These are phyloP conservation scores for Panthera uncia DNA, from an alignment of 2,113 vertebrate genomes.

Conservation along the genomic window DNA sequence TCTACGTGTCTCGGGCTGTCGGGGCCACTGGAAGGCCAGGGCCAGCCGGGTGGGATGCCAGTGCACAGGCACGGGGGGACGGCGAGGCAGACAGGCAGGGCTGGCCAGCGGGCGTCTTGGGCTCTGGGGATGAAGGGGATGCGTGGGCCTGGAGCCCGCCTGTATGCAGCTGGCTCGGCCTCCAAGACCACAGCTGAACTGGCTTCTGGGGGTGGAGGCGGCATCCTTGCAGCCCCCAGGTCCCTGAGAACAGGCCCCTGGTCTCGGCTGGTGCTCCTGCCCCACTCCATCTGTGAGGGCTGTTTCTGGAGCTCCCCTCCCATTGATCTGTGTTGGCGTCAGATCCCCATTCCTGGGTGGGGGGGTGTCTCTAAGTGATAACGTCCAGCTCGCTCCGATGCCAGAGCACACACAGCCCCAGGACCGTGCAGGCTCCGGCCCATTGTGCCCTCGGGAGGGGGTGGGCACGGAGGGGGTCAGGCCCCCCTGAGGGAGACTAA, in stretches of 20 bases:
- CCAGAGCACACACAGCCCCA: background rate
- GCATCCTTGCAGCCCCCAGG: background rate
- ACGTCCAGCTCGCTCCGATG: background rate
- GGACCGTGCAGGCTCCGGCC: background rate
- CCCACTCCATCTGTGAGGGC: background rate
- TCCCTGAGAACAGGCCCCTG: background rate
- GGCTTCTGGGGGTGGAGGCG: background rate
- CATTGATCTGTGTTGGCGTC: background rate
- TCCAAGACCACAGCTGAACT: background rate
- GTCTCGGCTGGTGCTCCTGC: background rate
- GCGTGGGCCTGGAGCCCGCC: background rate
- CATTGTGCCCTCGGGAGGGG: fast-evolving
- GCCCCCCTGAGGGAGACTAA: background rate
- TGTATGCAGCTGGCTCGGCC: background rate
- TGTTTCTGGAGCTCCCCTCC: background rate
- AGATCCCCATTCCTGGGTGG: background rate
- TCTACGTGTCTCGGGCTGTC: fast-evolving
- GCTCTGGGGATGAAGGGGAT: background rate
- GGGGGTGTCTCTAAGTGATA: background rate
- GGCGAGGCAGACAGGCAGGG: too few relatives aligned
- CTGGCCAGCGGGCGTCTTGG: background rate
- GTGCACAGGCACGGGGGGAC: background rate
- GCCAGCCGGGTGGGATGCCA: too few relatives aligned
- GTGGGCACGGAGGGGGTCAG: background rate
- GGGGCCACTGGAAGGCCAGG: background rate